Percentiles rank a stretch among this genome's conserved stretches.
Evolutionary conservation across 1,140 invertebrate species (phyloP).

Genomic region (Cotesia vestalis): DNA sequence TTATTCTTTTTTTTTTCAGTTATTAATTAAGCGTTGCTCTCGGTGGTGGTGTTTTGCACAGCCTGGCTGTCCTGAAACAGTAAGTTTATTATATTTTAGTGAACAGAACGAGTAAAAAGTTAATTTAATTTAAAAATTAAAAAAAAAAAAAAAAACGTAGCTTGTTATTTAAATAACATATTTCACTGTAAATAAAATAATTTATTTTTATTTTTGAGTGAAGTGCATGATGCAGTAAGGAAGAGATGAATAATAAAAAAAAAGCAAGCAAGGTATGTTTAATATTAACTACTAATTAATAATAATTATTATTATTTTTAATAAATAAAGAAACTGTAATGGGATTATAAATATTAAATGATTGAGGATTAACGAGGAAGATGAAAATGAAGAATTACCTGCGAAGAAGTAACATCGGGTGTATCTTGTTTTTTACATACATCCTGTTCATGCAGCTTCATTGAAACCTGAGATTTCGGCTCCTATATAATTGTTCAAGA

Average conservation of each 20-base stretch:
- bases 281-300: too few relatives aligned
- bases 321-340: too few relatives aligned
- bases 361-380: conserved; percentile 31
- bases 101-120: not conserved
- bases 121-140: not conserved
- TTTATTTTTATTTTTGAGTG: too few relatives aligned
- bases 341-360: too few relatives aligned
- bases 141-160: too few relatives aligned
- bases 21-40: conserved; percentile 67
- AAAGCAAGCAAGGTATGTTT: too few relatives aligned
- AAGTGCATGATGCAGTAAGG: too few relatives aligned
- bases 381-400: conserved; percentile 58
- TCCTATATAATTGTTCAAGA: conserved; percentile 54
- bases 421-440: conserved; percentile 62
- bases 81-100: conserved; percentile 24
- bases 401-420: conserved; percentile 59
- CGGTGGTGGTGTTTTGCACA: conserved; percentile 67
- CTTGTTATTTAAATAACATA: too few relatives aligned
- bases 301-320: too few relatives aligned
- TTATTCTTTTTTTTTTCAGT: conserved; percentile 26
- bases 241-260: too few relatives aligned
- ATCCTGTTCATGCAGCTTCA: conserved; percentile 59
- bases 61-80: conserved; percentile 66
- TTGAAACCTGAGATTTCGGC: conserved; percentile 58
- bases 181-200: too few relatives aligned